These are phyloP conservation scores for Pinna nobilis DNA, from an alignment of 1,140 invertebrate genomes.

Conservation along the genomic window DNA sequence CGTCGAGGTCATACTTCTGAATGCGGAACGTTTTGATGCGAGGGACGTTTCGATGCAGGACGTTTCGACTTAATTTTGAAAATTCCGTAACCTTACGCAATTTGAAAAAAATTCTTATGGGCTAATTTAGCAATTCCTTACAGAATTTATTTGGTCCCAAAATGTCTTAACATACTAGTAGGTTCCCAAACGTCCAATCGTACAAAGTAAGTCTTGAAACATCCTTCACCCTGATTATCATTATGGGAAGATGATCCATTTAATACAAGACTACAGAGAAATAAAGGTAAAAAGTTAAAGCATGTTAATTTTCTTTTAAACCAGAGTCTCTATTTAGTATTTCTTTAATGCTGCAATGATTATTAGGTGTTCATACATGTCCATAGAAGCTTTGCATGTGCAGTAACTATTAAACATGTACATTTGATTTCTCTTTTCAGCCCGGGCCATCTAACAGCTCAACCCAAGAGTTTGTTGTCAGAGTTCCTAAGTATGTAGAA, in stretches of 20 bases:
- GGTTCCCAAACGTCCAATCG: too few relatives aligned
- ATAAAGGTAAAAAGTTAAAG: neutral
- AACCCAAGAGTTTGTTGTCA: conserved; percentile 56
- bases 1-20: too few relatives aligned
- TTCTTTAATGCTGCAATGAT: neutral
- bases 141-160: too few relatives aligned
- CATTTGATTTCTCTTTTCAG: conserved; percentile 25
- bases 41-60: too few relatives aligned
- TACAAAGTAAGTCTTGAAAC: too few relatives aligned
- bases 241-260: neutral
- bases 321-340: neutral
- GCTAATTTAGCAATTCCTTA: too few relatives aligned
- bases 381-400: neutral
- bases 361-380: neutral
- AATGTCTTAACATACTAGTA: too few relatives aligned
- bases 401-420: neutral
- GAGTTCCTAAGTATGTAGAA: conserved; percentile 55
- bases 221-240: too few relatives aligned
- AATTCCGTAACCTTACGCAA: too few relatives aligned
- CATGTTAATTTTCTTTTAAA: neutral
- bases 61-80: too few relatives aligned
- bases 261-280: neutral
- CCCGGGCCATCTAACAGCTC: conserved; percentile 26
- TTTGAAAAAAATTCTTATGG: too few relatives aligned
- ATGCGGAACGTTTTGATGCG: too few relatives aligned